Evolutionary conservation across 2,888 invertebrate genomes (phyloP).

Genomic region (Thymelicus lineola): DNA sequence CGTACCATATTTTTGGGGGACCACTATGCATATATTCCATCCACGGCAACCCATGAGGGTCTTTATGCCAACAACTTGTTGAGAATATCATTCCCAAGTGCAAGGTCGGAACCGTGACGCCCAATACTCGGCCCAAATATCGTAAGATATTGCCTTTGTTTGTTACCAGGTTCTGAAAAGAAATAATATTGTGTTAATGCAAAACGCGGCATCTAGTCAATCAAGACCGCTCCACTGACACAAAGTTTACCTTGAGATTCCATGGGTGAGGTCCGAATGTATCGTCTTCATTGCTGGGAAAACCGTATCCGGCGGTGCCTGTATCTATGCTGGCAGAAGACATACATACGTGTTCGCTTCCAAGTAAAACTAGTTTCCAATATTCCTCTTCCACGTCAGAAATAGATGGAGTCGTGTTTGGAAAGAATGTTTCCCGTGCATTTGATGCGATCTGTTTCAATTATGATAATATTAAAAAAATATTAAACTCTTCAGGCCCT

Average conservation of each 20-base stretch:
- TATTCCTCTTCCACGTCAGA: conserved; percentile 88
- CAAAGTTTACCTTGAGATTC: conserved; percentile 93
- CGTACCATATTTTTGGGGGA: conserved; percentile 95
- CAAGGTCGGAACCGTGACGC: conserved; percentile 95
- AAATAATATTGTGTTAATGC: background rate
- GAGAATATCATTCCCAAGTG: conserved; percentile 97
- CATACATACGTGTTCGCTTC: conserved; percentile 93
- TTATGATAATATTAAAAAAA: background rate
- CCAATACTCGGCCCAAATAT: conserved; percentile 93
- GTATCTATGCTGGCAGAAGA: conserved; percentile 95
- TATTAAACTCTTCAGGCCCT: no score
- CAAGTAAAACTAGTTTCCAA: conserved; percentile 92
- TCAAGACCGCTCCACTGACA: no score
- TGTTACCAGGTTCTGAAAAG: conserved; percentile 87
- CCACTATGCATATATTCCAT: conserved; percentile 96
- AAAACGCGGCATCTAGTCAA: no score
- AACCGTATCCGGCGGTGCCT: conserved; percentile 93
- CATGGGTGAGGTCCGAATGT: conserved; percentile 94
- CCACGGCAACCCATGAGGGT: conserved; percentile 96
- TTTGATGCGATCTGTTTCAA: conserved; percentile 52
- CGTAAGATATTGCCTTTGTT: conserved; percentile 92
- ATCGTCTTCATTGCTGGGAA: conserved; percentile 88
- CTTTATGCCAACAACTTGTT: conserved; percentile 97
- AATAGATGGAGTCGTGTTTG: background rate
- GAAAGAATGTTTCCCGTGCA: conserved; percentile 48